Percentiles rank a stretch among this genome's conserved stretches.
phyloP scores from a whole-genome alignment of 2,113 vertebrate species.

The Tichodroma muraria region DNA sequence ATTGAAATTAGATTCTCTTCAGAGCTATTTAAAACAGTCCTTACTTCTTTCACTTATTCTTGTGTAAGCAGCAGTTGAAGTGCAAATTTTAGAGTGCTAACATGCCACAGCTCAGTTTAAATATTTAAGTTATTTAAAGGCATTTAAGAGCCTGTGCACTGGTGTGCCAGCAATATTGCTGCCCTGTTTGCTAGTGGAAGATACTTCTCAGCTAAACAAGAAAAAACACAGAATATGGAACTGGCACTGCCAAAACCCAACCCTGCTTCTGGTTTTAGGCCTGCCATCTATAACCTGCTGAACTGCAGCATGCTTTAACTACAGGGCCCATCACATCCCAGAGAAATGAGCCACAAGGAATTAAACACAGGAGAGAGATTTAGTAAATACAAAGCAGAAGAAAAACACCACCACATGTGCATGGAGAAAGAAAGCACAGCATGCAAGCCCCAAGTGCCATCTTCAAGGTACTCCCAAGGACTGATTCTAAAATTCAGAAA shows the following conservation, averaged over 20 bases:
- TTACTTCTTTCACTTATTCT: neutral
- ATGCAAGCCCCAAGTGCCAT: conserved; percentile 18
- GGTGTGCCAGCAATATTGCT: neutral
- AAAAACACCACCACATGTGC: neutral
- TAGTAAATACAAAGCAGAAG: neutral
- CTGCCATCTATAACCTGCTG: neutral
- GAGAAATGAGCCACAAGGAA: neutral
- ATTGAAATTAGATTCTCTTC: neutral
- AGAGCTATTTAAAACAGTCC: neutral
- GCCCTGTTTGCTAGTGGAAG: neutral
- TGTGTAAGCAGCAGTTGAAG: neutral
- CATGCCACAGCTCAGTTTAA: neutral
- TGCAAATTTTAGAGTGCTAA: neutral
- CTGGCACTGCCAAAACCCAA: neutral
- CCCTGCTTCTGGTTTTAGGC: neutral
- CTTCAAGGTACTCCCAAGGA: neutral
- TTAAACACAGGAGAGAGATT: neutral
- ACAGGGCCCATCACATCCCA: neutral
- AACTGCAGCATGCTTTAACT: neutral
- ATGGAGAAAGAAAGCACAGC: conserved; percentile 15
- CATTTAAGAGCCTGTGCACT: neutral
- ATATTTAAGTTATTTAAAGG: neutral
- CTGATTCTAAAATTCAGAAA: neutral
- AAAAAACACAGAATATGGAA: neutral
- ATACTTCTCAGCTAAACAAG: neutral